Percentiles rank a stretch among this genome's conserved stretches.
These are phyloP conservation scores for Anolis sagrei DNA, from an alignment of 2,113 vertebrate species.

Conservation along the genomic window DNA sequence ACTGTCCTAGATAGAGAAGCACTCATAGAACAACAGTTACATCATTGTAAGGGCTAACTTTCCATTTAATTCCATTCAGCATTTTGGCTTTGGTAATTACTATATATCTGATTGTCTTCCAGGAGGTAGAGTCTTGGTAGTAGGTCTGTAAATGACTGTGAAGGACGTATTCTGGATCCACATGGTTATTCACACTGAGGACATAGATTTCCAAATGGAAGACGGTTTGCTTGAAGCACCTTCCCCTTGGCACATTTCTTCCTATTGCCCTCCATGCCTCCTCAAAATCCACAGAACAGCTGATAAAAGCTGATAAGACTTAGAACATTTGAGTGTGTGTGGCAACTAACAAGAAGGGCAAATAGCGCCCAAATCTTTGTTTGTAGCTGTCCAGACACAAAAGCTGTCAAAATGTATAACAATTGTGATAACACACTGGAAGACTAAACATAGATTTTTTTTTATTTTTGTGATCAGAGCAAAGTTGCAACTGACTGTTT, in stretches of 20 bases:
- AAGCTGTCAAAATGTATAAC: neutral
- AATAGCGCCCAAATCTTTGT: neutral
- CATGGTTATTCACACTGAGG: too few relatives aligned
- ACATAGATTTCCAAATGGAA: too few relatives aligned
- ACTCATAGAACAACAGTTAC: neutral
- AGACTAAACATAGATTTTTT: neutral
- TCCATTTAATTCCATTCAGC: neutral
- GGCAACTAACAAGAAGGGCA: neutral
- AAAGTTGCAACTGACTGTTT: neutral
- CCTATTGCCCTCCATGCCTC: too few relatives aligned
- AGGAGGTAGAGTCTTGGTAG: too few relatives aligned
- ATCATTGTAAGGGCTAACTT: neutral
- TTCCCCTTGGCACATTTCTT: too few relatives aligned
- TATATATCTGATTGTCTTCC: too few relatives aligned
- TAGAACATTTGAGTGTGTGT: too few relatives aligned
- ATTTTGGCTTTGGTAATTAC: neutral
- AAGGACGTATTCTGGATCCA: too few relatives aligned
- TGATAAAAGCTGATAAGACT: too few relatives aligned
- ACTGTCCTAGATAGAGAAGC: neutral
- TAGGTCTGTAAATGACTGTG: too few relatives aligned
- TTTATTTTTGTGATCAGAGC: slow-evolving; percentile 2
- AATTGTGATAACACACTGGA: neutral
- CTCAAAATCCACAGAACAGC: too few relatives aligned
- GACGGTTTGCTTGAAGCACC: too few relatives aligned
- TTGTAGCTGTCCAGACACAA: neutral